Evolutionary conservation across 2,113 vertebrate species (phyloP), one percentile per base, ranked within the genome.

Genomic region (Clarias batrachus): DNA sequence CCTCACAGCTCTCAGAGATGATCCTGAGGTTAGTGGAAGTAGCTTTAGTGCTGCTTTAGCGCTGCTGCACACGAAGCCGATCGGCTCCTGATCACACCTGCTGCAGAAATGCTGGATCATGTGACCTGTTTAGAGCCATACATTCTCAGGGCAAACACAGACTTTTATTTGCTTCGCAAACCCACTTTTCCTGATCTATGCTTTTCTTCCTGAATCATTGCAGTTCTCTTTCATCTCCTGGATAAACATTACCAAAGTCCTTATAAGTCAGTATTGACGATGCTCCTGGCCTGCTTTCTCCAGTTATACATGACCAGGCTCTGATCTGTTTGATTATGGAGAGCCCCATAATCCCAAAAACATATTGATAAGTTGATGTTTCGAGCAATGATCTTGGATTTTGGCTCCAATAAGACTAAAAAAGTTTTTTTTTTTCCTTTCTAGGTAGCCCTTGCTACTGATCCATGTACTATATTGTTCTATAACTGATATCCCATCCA

Each of bases 161-260:
- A 60, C 60, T 82, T 23, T 52, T 57, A 19, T 60, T 84, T 87
- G 52, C 21, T 60, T 66, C 59, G 59, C 59, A 41, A 33, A 30
- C 74, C 17, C 54, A 25, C 48, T 66, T 33, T 73, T 73, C 63
- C 33, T 73, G 37, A n/a, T 13, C 19, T 66, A 27, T 21, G 6
- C 48, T 60, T 83, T 73, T 68, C 59, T 57, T 33, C 33, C 27
- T 70, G 30, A 87, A 76, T 77, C 66, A 66, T 59, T 81, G 23
- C 79, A 77, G 71, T 25, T 65, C 52, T 87, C n/a, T 65, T 37
- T 81, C 76, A 86, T 83, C 83, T 87, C 13, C 21, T 81, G 81
- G 59, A 81, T 84, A 87, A 85, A 88, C 81, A 37, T 62, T 81
- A 81, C 14, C 48, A 56, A 33, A 79, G 8, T 59, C 54, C 54